These are phyloP conservation scores for Hipposideros armiger DNA, from an alignment of 2,113 vertebrate species.

Conservation along the genomic window DNA sequence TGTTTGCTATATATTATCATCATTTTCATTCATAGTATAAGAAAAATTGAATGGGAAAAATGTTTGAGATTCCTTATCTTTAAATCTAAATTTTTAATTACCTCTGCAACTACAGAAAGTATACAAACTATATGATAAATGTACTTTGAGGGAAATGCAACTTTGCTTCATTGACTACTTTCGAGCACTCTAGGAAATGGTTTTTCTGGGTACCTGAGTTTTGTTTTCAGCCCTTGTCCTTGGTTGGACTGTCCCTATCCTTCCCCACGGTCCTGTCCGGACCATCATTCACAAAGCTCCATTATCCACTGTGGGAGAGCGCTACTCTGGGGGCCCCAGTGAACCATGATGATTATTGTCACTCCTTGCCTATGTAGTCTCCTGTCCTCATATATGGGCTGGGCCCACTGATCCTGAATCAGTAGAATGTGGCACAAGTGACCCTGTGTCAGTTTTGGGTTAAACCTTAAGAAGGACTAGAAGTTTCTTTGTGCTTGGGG, in stretches of 20 bases:
- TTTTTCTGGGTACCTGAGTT: neutral
- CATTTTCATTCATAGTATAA: slow-evolving; percentile 23
- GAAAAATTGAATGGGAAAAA: slow-evolving; percentile 1
- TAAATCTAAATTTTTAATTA: slow-evolving; percentile 50
- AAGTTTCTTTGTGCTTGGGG: neutral
- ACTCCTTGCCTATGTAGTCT: rapidly evolving
- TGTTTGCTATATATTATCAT: neutral
- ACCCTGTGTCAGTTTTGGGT: neutral
- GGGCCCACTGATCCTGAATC: neutral
- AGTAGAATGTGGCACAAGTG: neutral
- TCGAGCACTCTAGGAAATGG: neutral
- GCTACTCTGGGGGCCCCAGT: rapidly evolving
- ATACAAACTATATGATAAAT: neutral
- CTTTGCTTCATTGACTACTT: neutral
- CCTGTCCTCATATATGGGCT: neutral
- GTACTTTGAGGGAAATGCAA: neutral
- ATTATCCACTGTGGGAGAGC: neutral
- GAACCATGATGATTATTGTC: neutral
- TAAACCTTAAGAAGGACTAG: neutral
- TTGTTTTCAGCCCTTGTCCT: neutral
- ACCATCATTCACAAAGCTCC: neutral
- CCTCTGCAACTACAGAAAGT: neutral
- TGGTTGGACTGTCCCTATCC: neutral
- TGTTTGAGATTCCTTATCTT: slow-evolving; percentile 30
- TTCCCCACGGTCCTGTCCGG: neutral